These are phyloP conservation scores for Drosophila burlai DNA, from an alignment of 1,140 invertebrate genomes.

Conservation along the genomic window DNA sequence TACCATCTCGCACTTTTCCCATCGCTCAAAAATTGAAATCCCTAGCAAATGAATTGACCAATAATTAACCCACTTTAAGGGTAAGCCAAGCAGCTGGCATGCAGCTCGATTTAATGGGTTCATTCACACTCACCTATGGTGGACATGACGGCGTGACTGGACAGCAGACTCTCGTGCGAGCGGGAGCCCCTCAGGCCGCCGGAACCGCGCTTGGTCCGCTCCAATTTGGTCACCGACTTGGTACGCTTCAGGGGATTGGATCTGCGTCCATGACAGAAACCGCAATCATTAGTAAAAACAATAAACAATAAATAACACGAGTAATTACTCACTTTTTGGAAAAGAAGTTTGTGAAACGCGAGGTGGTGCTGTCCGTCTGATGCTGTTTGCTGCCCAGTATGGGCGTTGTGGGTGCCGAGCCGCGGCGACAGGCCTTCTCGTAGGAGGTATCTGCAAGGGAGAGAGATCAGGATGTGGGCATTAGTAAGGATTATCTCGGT, in stretches of 20 bases:
- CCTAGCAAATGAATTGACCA: background rate
- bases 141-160: slow-evolving; percentile 92
- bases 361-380: slow-evolving; percentile 85
- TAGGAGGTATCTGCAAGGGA: slow-evolving; percentile 93
- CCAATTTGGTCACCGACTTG: slow-evolving; percentile 96
- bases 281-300: background rate
- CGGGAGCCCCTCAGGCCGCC: slow-evolving; percentile 85
- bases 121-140: slow-evolving; percentile 87
- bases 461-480: slow-evolving; percentile 26
- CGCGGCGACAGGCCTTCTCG: slow-evolving; percentile 94
- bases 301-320: background rate
- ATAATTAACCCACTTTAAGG: slow-evolving; percentile 1
- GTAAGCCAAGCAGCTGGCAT: background rate
- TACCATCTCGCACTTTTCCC: background rate
- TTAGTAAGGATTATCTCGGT: slow-evolving; percentile 56
- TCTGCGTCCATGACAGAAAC: slow-evolving; percentile 85
- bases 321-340: slow-evolving; percentile 89
- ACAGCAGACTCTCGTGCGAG: slow-evolving; percentile 96
- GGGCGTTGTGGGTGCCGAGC: slow-evolving; percentile 93
- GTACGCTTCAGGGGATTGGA: slow-evolving; percentile 95
- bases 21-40: background rate
- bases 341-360: slow-evolving; percentile 94
- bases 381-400: slow-evolving; percentile 88
- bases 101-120: background rate
- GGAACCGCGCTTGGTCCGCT: slow-evolving; percentile 89